Evolutionary conservation across 2,797 vertebrate genomes (phyloP), one percentile per base, ranked within the genome.

Genomic region (Sparus aurata): DNA sequence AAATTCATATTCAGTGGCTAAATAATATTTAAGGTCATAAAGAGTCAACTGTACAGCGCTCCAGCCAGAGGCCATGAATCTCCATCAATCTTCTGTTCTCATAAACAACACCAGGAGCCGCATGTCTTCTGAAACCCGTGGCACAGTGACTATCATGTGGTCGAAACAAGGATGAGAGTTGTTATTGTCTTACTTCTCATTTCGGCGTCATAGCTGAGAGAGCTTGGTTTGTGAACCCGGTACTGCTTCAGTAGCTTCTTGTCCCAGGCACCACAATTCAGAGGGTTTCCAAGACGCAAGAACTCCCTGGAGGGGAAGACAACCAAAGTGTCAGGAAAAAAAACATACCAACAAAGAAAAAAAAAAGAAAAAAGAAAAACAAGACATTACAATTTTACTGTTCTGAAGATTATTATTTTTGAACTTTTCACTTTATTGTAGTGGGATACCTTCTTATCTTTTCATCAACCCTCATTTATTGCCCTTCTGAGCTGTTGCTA

Each of bases 221-320:
- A 99, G 90, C 97, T 99, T 1, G 98, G 97, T 78, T 99, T 99
- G 94, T 99, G 98, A 45, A 99, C 96, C 12, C 98, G 94, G 72
- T 99, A 99, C 78, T 98, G 97, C 80, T 97, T 99, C 78, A 99
- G 89, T 0, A 98, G 94, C 89, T 97, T 98, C 95, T 98, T 99
- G 93, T 99, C 98, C 98, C 98, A 99, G 73, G 98, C 98, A 2
- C 98, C 98, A 0, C 98, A 99, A 93, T 99, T 99, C 94, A 99
- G 93, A 87, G 98, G 98, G 91, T 97, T 98, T 70, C 97, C 98
- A 63, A 99, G 94, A 53, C 98, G 97, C 47, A 99, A 91, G 90
- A 99, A 99, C 90, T 99, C 98, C 95, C 98, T 99, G 90, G 4
- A 92, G 54, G 85, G 1, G 57, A 50, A 73, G 45, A 70, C 43